Evolutionary conservation across 2,113 vertebrate species (phyloP).

Genomic region (Hyla sarda): DNA sequence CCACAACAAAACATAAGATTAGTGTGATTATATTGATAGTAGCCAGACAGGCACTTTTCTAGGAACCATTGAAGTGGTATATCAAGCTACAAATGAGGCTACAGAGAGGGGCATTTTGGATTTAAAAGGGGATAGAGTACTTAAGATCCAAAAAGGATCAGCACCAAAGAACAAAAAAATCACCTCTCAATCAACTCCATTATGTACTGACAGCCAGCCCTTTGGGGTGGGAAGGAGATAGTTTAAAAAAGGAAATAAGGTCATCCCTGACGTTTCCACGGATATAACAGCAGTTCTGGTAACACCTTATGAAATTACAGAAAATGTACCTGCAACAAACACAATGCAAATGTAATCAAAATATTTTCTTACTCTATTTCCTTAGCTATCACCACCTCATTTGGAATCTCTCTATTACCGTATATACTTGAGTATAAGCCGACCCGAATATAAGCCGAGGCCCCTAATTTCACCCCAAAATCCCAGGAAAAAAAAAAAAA

Average conservation of each 20-base stretch:
- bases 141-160: neutral
- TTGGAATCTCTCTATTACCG: too few species aligned
- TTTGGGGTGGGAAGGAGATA: neutral
- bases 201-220: neutral
- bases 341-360: too few species aligned
- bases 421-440: too few species aligned
- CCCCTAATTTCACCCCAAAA: too few species aligned
- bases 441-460: too few species aligned
- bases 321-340: too few species aligned
- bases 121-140: neutral
- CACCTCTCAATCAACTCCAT: neutral
- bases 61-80: slow-evolving; percentile 32
- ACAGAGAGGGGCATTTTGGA: slow-evolving; percentile 14
- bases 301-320: too few species aligned
- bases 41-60: slow-evolving; percentile 32
- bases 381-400: too few species aligned
- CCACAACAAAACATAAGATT: slow-evolving; percentile 46
- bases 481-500: too few species aligned
- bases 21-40: slow-evolving; percentile 32
- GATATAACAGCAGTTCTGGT: neutral
- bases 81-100: slow-evolving; percentile 20
- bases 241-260: neutral
- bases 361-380: too few species aligned
- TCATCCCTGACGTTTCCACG: neutral
- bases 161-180: neutral